Percentiles rank a stretch among this genome's conserved stretches.
These are phyloP conservation scores for Plebejus argus DNA, from an alignment of 2,888 invertebrate species.

Conservation along the genomic window DNA sequence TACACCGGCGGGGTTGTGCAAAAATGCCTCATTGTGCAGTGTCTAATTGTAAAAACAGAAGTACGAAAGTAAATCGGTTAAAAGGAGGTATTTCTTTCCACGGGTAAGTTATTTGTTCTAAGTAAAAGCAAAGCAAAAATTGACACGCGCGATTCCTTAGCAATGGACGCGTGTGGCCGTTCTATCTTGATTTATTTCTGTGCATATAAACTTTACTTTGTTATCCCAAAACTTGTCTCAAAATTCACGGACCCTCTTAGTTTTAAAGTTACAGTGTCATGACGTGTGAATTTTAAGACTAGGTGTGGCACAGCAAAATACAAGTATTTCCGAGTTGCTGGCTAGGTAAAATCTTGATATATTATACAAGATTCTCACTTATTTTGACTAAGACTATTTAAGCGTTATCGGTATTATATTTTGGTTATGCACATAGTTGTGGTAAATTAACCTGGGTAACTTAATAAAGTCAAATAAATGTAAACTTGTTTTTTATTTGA, in stretches of 20 bases:
- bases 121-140: too few relatives aligned
- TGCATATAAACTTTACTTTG: neutral
- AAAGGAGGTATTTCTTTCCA: too few relatives aligned
- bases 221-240: neutral
- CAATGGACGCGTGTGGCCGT: too few relatives aligned
- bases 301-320: neutral
- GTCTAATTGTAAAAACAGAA: too few relatives aligned
- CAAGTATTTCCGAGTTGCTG: neutral
- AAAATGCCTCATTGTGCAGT: too few relatives aligned
- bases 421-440: conserved; percentile 32
- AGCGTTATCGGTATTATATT: conserved; percentile 4
- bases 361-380: neutral
- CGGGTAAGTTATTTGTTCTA: too few relatives aligned
- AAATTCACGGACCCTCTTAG: neutral
- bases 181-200: too few relatives aligned
- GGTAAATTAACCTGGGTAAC: conserved; percentile 31
- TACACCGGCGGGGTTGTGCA: too few relatives aligned
- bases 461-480: conserved; percentile 24
- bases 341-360: neutral
- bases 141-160: too few relatives aligned
- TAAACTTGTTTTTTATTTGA: neutral
- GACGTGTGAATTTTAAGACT: neutral
- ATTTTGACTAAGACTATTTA: neutral
- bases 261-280: neutral
- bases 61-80: too few relatives aligned